Evolutionary conservation across 2,888 invertebrate species (phyloP).

Genomic region (Caenorhabditis sp.): DNA sequence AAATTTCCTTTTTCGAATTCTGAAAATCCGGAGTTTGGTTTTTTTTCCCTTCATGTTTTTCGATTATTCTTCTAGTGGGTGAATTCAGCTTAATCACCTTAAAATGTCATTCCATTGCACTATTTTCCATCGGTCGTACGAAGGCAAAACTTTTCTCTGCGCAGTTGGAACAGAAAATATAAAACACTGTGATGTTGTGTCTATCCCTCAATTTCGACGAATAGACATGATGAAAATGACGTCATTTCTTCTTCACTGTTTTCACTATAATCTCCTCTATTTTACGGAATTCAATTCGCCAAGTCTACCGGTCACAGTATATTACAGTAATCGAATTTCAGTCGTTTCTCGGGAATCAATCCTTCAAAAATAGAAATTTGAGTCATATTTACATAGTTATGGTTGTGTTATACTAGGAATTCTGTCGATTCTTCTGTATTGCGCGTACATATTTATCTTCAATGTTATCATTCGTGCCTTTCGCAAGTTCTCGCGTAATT

Average conservation of each 20-base stretch:
- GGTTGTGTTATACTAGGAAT: conserved; percentile 25
- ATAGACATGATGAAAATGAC: conserved; percentile 30
- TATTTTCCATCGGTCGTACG: neutral
- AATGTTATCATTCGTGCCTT: conserved; percentile 9
- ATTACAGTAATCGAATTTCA: conserved; percentile 10
- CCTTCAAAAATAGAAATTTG: conserved; percentile 22
- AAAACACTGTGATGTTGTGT: conserved; percentile 22
- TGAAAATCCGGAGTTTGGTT: neutral
- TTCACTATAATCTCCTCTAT: neutral
- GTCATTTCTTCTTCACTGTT: conserved; percentile 15
- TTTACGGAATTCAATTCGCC: conserved; percentile 2
- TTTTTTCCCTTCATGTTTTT: conserved; percentile 1
- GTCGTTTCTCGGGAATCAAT: neutral
- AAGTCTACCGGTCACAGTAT: neutral
- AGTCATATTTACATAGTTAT: conserved; percentile 33
- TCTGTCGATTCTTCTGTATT: conserved; percentile 4
- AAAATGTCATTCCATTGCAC: neutral
- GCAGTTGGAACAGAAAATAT: conserved; percentile 24
- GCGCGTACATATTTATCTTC: conserved; percentile 25
- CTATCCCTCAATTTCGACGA: conserved; percentile 34
- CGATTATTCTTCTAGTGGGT: neutral
- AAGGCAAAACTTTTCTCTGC: conserved; percentile 1
- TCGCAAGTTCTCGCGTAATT: neutral
- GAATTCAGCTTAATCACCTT: neutral
- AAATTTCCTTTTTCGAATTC: conserved; percentile 1